A percentile compares a stretch with the other conserved stretches of the same genome.
Conservation (phyloP, 2,797 vertebrate genomes). For the Bovichtus diacanthus region DNA sequence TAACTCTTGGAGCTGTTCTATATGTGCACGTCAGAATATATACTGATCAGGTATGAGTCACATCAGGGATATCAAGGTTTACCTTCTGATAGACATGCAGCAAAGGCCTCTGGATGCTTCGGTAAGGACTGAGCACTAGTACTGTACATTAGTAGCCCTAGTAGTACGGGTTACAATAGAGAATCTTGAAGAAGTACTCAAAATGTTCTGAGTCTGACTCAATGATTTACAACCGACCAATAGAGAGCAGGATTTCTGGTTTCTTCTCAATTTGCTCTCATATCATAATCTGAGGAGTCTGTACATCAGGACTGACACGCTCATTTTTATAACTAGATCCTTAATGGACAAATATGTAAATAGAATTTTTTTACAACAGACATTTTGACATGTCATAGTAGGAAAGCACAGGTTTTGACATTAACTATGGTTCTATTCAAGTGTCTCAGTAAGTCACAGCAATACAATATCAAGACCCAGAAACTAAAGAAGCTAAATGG, state of each 20-base stretch:
- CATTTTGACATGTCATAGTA: background rate
- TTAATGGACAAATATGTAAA: background rate
- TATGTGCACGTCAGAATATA: background rate
- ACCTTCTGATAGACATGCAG: background rate
- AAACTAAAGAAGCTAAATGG: background rate
- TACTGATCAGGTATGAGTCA: conserved; percentile 24
- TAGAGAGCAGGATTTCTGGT: background rate
- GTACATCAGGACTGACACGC: background rate
- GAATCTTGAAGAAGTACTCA: too few species aligned
- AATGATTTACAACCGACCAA: too few species aligned
- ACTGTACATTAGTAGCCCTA: too few species aligned
- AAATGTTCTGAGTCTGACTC: background rate
- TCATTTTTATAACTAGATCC: background rate
- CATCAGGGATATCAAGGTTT: background rate
- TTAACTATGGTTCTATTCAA: background rate
- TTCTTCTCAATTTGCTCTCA: background rate
- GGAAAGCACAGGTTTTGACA: background rate
- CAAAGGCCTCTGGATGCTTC: too few species aligned
- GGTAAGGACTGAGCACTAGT: too few species aligned
- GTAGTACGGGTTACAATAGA: too few species aligned
- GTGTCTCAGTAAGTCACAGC: background rate
- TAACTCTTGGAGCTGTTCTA: conserved; percentile 3
- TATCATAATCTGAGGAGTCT: background rate
- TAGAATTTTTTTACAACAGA: background rate
- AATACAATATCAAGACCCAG: background rate